phyloP scores from a whole-genome alignment of 1,140 invertebrate genomes.

The Latrodectus geometricus region DNA sequence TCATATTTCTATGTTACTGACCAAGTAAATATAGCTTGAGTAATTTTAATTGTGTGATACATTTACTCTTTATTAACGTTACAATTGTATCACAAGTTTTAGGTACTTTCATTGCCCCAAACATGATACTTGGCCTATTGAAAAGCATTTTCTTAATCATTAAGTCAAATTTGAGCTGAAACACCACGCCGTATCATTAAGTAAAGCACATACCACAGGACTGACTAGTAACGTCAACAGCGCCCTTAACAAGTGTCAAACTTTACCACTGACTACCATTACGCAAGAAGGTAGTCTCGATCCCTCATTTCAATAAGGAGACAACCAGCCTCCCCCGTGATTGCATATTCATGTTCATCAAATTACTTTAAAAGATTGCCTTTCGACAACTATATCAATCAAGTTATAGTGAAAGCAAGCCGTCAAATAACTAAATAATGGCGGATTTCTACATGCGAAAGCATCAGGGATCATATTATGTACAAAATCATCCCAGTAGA shows the following conservation, averaged over 20 bases:
- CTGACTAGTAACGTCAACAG: constrained; percentile 12
- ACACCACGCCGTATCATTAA: background rate
- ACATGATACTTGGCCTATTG: background rate
- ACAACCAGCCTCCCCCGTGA: background rate
- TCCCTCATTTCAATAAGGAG: background rate
- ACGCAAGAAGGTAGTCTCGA: background rate
- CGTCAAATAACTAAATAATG: background rate
- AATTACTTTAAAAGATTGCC: background rate
- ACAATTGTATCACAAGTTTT: too few species aligned
- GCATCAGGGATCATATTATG: too few species aligned
- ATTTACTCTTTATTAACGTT: too few species aligned
- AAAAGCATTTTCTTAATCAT: constrained; percentile 30
- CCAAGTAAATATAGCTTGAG: too few species aligned
- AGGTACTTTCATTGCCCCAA: too few species aligned
- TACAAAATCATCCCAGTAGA: background rate
- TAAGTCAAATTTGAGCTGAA: constrained; percentile 1
- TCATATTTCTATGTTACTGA: too few species aligned
- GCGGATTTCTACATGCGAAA: too few species aligned
- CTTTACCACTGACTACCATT: constrained; percentile 19
- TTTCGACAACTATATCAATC: constrained; percentile 7
- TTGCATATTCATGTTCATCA: background rate
- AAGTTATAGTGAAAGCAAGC: constrained; percentile 24
- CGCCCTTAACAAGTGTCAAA: constrained; percentile 32
- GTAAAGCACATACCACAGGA: background rate
- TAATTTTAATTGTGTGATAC: too few species aligned